phyloP scores from a whole-genome alignment of 2,113 vertebrate species.

The Terrapene triunguis region DNA sequence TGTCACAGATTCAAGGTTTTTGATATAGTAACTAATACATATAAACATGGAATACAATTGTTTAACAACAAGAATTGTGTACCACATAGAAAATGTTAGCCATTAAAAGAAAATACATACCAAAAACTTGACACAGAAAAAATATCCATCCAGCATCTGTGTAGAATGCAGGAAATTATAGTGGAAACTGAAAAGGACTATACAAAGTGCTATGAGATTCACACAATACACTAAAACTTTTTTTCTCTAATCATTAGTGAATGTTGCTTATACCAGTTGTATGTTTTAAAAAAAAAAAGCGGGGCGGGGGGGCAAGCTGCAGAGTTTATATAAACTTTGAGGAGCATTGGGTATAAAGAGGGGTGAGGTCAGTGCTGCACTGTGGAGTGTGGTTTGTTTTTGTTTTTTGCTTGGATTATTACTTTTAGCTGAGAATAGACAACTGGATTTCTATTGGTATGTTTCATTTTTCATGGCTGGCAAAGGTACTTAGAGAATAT shows the following conservation, averaged over 20 bases:
- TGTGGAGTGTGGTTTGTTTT: not conserved
- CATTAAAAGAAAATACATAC: not conserved
- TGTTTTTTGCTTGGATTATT: not conserved
- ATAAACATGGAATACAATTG: not conserved
- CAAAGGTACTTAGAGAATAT: not conserved
- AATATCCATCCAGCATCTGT: accelerated
- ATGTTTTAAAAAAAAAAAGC: not conserved
- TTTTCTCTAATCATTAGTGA: not conserved
- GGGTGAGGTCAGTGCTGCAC: not conserved
- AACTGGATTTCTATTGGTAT: not conserved
- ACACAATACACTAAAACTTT: not conserved
- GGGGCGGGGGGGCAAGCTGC: not conserved
- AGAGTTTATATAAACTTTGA: not conserved
- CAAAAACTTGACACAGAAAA: not conserved
- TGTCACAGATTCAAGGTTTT: not conserved
- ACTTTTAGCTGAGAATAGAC: not conserved
- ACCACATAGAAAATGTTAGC: not conserved
- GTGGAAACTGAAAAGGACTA: not conserved
- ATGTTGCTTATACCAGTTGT: not conserved
- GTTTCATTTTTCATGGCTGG: not conserved
- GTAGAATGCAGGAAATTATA: not conserved
- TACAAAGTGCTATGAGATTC: not conserved
- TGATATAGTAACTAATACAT: not conserved
- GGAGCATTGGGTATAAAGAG: not conserved
- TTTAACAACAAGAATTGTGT: not conserved